Evolutionary conservation across 2,797 vertebrate genomes (phyloP).

Genomic region (Synanceia verrucosa): DNA sequence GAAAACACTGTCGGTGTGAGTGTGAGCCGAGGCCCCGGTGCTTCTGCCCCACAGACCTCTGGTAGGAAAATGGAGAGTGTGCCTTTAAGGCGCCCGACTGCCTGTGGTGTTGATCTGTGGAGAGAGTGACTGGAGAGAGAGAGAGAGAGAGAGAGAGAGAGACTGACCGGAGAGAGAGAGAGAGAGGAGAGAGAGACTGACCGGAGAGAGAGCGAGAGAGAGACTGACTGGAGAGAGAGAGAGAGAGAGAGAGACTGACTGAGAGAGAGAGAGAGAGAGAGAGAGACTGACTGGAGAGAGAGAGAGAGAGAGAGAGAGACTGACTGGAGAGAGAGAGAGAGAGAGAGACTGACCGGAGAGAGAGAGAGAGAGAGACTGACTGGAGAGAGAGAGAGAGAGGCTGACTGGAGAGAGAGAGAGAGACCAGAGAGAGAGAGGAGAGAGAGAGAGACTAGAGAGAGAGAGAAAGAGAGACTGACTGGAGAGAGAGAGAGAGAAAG

Average conservation of each 20-base stretch:
- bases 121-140: slow-evolving; percentile 77
- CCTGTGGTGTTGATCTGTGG: slow-evolving; percentile 73
- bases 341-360: too few species aligned
- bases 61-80: slow-evolving; percentile 73
- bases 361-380: too few species aligned
- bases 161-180: slow-evolving; percentile 56
- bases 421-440: too few species aligned
- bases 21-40: slow-evolving; percentile 52
- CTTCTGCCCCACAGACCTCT: slow-evolving; percentile 32
- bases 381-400: slow-evolving; percentile 51
- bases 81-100: slow-evolving; percentile 82
- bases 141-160: slow-evolving; percentile 19
- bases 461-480: too few species aligned
- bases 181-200: too few species aligned
- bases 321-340: slow-evolving; percentile 77
- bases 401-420: too few species aligned
- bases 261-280: too few species aligned
- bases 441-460: too few species aligned
- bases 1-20: background rate
- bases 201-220: too few species aligned
- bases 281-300: slow-evolving; percentile 64
- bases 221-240: slow-evolving; percentile 58
- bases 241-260: slow-evolving; percentile 75
- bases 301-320: too few species aligned
- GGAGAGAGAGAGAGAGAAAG: slow-evolving; percentile 46